Evolutionary conservation across 2,113 vertebrate species (phyloP).

Genomic region (Martes martes): DNA sequence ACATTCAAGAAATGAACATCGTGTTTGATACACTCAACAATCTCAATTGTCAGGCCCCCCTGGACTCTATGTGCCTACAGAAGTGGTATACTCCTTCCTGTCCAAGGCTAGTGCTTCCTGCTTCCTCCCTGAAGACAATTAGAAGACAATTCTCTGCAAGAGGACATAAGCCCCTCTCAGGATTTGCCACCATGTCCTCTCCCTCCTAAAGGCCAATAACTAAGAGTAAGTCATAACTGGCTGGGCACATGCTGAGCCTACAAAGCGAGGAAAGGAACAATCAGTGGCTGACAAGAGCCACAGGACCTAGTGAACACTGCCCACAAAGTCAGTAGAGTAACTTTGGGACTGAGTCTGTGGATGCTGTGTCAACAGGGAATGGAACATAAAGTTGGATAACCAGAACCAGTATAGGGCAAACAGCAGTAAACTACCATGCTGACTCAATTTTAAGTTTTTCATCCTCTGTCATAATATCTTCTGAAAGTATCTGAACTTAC

Average conservation of each 20-base stretch:
- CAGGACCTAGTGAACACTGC: background rate
- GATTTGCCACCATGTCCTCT: background rate
- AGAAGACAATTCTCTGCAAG: background rate
- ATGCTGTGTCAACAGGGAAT: background rate
- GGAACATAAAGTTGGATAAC: background rate
- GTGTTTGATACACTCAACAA: background rate
- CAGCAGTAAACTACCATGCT: background rate
- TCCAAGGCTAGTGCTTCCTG: background rate
- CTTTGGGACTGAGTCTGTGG: background rate
- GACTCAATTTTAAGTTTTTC: background rate
- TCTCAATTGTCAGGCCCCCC: background rate
- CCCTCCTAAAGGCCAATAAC: background rate
- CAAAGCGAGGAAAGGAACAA: background rate
- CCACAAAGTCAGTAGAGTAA: background rate
- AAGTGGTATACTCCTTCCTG: background rate
- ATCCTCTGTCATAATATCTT: background rate
- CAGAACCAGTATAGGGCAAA: background rate
- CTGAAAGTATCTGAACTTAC: background rate
- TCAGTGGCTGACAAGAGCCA: background rate
- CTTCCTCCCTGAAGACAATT: background rate
- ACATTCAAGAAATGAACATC: background rate
- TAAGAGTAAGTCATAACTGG: background rate
- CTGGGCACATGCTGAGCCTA: background rate
- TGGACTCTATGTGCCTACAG: background rate
- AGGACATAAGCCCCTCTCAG: background rate